phyloP scores from a whole-genome alignment of 2,113 vertebrate species.

The Mirza zaza region DNA sequence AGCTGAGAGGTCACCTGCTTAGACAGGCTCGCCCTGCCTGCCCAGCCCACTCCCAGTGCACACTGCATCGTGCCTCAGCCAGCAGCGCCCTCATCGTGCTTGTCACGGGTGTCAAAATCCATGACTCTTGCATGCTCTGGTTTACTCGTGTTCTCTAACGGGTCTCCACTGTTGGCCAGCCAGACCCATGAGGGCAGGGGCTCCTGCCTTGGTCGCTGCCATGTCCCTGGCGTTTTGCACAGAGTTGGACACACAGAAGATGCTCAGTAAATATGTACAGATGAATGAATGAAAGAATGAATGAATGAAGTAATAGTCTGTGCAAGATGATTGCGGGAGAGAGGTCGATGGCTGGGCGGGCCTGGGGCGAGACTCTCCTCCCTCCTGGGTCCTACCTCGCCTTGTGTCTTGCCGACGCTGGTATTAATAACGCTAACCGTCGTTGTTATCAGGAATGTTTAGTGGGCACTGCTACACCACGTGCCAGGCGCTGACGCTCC shows the following conservation, averaged over 20 bases:
- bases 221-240: not conserved
- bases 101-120: fast-evolving
- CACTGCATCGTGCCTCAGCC: not conserved
- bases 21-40: not conserved
- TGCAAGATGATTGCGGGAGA: not conserved
- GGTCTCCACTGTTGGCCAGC: not conserved
- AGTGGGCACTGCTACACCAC: fast-evolving
- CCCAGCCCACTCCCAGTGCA: fast-evolving
- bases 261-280: not conserved
- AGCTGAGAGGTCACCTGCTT: not conserved
- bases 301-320: not conserved
- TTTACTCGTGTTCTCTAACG: not conserved
- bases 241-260: not conserved
- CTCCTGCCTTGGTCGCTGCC: fast-evolving
- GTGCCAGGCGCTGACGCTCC: fast-evolving
- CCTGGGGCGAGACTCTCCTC: not conserved
- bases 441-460: fast-evolving
- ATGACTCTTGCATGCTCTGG: fast-evolving
- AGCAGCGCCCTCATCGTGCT: fast-evolving
- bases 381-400: fast-evolving
- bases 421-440: too few relatives aligned
- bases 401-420: not conserved
- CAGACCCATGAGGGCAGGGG: not conserved
- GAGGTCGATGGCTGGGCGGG: fast-evolving
- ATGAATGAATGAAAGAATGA: too few relatives aligned